Conservation (phyloP, 2,797 vertebrate species). For the Florisuga fusca region DNA sequence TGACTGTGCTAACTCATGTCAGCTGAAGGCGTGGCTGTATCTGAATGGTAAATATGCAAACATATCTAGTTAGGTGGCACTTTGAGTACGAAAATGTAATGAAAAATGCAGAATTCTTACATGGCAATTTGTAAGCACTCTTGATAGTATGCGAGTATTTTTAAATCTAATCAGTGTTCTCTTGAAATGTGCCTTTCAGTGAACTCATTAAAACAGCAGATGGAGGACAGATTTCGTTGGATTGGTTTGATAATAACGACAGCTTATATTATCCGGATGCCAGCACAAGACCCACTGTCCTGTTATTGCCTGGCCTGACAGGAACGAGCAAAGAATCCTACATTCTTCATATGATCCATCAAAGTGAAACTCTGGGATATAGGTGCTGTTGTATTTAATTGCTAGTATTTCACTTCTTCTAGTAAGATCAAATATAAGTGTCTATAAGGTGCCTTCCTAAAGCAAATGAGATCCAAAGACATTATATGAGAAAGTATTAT, state of each 20-base stretch:
- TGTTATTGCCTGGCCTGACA: constrained; percentile 94
- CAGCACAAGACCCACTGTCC: constrained; percentile 89
- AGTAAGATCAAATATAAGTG: not conserved
- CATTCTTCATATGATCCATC: constrained; percentile 97
- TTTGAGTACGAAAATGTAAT: not conserved
- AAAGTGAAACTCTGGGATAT: constrained; percentile 93
- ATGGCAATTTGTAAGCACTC: not conserved
- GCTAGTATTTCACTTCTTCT: not conserved
- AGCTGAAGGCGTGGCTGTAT: not conserved
- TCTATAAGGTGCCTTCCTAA: not conserved
- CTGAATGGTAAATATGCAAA: not conserved
- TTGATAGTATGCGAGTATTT: not conserved
- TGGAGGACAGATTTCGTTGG: constrained; percentile 98
- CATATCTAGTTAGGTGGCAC: not conserved
- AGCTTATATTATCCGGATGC: constrained; percentile 86
- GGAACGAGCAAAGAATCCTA: constrained; percentile 98
- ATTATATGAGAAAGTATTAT: not conserved
- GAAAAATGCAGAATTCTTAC: not conserved
- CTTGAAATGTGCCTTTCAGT: constrained; percentile 82
- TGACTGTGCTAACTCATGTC: not conserved
- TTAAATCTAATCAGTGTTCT: constrained; percentile 37
- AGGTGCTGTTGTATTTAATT: constrained; percentile 82
- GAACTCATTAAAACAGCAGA: constrained; percentile 97
- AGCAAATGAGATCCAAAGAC: not conserved
- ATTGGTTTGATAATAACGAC: constrained; percentile 96